Conservation (phyloP, 2,888 invertebrate species). For the Chironomus tentans region DNA sequence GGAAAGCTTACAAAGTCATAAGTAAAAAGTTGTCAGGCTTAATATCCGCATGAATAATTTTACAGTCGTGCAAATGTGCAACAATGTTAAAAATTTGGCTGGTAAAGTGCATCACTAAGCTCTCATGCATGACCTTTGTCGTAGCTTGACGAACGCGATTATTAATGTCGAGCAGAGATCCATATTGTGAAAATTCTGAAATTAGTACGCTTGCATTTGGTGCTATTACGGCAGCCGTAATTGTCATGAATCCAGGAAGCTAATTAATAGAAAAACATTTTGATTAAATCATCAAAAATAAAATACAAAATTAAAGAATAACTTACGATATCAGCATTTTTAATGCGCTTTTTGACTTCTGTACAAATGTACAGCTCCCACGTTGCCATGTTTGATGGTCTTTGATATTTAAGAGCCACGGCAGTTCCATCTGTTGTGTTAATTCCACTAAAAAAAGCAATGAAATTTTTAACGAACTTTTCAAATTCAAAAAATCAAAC, state of each 20-base stretch:
- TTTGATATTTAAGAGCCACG: slow-evolving; percentile 79
- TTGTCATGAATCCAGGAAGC: slow-evolving; percentile 71
- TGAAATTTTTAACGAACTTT: too few relatives aligned
- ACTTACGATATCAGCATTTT: slow-evolving; percentile 47
- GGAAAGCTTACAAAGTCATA: slow-evolving; percentile 62
- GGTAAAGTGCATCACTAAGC: slow-evolving; percentile 68
- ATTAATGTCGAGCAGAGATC: slow-evolving; percentile 74
- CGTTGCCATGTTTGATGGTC: slow-evolving; percentile 61
- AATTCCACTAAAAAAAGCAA: slow-evolving; percentile 34
- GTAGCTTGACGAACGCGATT: slow-evolving; percentile 65
- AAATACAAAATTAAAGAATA: neutral
- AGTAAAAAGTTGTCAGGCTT: slow-evolving; percentile 93
- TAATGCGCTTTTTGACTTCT: slow-evolving; percentile 65
- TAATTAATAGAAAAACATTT: slow-evolving; percentile 36
- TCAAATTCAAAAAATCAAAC: neutral
- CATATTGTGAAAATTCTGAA: slow-evolving; percentile 72
- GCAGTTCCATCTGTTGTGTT: slow-evolving; percentile 37
- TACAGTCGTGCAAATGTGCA: slow-evolving; percentile 72
- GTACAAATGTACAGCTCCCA: slow-evolving; percentile 94
- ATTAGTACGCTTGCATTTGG: slow-evolving; percentile 77
- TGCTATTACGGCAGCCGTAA: slow-evolving; percentile 67
- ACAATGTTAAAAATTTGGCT: slow-evolving; percentile 79
- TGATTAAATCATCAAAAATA: too few relatives aligned
- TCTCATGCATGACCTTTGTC: slow-evolving; percentile 63
- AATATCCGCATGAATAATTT: slow-evolving; percentile 90